Percentiles rank a stretch among this genome's conserved stretches.
Conservation (phyloP, 2,797 vertebrate species). For the Oreochromis grahami region DNA sequence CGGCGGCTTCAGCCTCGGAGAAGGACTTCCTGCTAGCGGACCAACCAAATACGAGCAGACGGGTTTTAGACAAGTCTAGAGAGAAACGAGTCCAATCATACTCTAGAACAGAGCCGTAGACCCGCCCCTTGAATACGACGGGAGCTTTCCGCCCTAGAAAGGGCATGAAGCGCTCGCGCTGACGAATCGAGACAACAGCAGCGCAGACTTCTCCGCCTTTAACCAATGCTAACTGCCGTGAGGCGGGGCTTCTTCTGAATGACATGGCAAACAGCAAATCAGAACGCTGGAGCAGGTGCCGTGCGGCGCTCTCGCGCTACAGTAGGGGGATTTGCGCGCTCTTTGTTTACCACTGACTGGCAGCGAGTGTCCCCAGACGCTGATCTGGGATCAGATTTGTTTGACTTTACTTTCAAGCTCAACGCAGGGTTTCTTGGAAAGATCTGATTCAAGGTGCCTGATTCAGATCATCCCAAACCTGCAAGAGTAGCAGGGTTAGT, state of each 20-base stretch:
- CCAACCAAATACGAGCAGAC: slow-evolving; percentile 55
- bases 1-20: slow-evolving; percentile 52
- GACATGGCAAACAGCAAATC: slow-evolving; percentile 34
- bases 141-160: slow-evolving; percentile 48
- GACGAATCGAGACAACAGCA: slow-evolving; percentile 44
- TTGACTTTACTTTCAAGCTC: neutral
- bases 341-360: slow-evolving; percentile 73
- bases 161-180: slow-evolving; percentile 31
- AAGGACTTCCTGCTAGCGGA: slow-evolving; percentile 42
- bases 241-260: neutral
- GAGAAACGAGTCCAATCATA: slow-evolving; percentile 49
- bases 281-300: slow-evolving; percentile 69
- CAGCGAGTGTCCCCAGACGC: slow-evolving; percentile 29
- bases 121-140: slow-evolving; percentile 66
- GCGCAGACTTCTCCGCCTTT: neutral
- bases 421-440: neutral
- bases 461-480: slow-evolving; percentile 34
- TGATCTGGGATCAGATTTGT: slow-evolving; percentile 39
- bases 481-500: neutral
- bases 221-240: slow-evolving; percentile 36
- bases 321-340: slow-evolving; percentile 63
- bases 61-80: neutral
- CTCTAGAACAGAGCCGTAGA: neutral
- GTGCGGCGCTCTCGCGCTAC: slow-evolving; percentile 54
- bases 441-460: slow-evolving; percentile 40